Evolutionary conservation across 2,888 invertebrate species (phyloP), one percentile per base, ranked within the genome.

Genomic region (Campoletis raptor): DNA sequence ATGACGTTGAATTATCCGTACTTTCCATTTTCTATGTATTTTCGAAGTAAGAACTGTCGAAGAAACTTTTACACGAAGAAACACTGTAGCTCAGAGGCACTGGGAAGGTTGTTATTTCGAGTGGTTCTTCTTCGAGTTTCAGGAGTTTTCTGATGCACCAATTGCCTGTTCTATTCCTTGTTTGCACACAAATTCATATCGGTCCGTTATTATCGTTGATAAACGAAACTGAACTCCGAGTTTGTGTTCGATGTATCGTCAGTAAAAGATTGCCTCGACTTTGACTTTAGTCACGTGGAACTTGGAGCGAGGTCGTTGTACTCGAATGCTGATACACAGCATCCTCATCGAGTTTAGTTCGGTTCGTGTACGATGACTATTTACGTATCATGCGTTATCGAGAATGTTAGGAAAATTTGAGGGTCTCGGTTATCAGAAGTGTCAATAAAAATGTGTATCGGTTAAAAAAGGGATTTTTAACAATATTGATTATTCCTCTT

Each of bases 11-110:
- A 64, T 64, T 42, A 30, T 85, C 86, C 54, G 82, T 36, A 37
- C 83, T 88, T 18, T 88, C 92, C 92, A 89, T 89, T 77, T 85
- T n/a, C n/a, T 77, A 45, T 7, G 9, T 10, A 9, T 69, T 30
- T 54, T 52, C 3, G 37, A 57, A n/a, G 42, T n/a, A 8, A 45
- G 21, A 21, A 4, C 24, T 9, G 21, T 40, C 61, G 15, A 18
- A 54, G 7, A 8, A 66, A 37, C 30, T 66, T 77, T 18, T n/a
- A 21, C 18, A 21, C 7, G n/a, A 8, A 18, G 30, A n/a, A 48
- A 52, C 54, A 67, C 74, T 74, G 24, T 57, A 3, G 9, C 5
- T 69, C 42, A 21, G 6, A 40, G 69, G 45, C 45, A 64, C 64
- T 7, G 30, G 37, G 10, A 45, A 1, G 36, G 40, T n/a, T 8